phyloP scores from a whole-genome alignment of 64 coral and sea anemone genomes.

The Montipora foliosa region DNA sequence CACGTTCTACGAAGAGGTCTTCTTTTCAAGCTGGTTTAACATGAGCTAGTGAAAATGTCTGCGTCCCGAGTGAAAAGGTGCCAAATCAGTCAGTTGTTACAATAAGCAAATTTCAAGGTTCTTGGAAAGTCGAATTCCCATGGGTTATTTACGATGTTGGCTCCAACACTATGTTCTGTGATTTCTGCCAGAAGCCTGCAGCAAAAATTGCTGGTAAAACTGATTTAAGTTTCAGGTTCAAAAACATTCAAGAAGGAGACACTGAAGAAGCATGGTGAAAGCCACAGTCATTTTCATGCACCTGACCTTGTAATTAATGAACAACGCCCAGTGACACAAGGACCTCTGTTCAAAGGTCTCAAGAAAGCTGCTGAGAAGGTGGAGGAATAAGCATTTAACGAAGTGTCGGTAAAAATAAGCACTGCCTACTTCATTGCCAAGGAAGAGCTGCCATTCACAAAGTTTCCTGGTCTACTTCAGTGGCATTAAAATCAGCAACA shows the following conservation, averaged over 20 bases:
- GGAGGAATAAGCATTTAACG: conserved; percentile 23
- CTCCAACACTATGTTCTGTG: conserved; percentile 8
- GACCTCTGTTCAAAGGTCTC: conserved; percentile 26
- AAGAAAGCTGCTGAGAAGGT: conserved; percentile 50
- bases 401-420: conserved; percentile 64
- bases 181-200: conserved; percentile 24
- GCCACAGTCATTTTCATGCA: conserved; percentile 30
- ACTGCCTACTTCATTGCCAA: conserved; percentile 45
- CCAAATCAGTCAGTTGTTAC: neutral
- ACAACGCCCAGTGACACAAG: conserved; percentile 30
- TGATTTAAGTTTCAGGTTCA: conserved; percentile 56
- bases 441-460: too few species aligned
- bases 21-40: conserved; percentile 4
- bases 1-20: conserved; percentile 5
- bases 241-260: conserved; percentile 59
- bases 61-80: conserved; percentile 16
- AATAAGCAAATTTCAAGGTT: conserved; percentile 26
- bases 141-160: neutral
- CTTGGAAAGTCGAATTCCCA: conserved; percentile 47
- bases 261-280: conserved; percentile 40
- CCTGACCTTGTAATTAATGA: conserved; percentile 26
- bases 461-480: too few species aligned
- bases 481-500: conserved; percentile 6
- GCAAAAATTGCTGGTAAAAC: conserved; percentile 52
- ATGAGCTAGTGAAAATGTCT: conserved; percentile 14